Conservation (phyloP, 1,140 invertebrate genomes). For the Calosoma granatense region DNA sequence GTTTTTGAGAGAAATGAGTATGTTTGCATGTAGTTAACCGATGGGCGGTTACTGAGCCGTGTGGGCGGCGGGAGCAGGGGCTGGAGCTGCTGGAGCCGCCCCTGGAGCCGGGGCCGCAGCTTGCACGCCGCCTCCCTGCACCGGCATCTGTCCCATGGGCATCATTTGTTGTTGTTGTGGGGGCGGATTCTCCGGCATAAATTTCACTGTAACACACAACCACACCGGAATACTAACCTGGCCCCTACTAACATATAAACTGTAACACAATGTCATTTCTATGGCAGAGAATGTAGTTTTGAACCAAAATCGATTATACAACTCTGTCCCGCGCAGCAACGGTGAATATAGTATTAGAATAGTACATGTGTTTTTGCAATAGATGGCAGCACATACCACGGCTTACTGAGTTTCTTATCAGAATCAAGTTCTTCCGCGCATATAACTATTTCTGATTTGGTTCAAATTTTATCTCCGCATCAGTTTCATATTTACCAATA, state of each 20-base stretch:
- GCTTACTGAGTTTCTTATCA: too few species aligned
- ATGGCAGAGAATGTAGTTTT: too few species aligned
- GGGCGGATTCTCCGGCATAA: conserved; percentile 29
- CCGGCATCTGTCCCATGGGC: neutral
- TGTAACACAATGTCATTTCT: neutral
- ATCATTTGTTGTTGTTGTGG: conserved; percentile 10
- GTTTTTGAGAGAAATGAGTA: too few species aligned
- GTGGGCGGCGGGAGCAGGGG: neutral
- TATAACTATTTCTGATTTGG: too few species aligned
- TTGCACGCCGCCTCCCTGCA: neutral
- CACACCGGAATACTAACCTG: neutral
- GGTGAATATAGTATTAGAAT: neutral
- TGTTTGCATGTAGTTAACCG: too few species aligned
- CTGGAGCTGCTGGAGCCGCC: neutral
- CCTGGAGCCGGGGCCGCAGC: neutral
- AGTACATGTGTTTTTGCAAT: neutral
- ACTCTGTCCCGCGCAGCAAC: too few species aligned
- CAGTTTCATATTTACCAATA: too few species aligned
- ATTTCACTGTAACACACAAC: conserved; percentile 26
- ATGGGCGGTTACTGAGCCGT: too few species aligned
- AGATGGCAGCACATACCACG: too few species aligned
- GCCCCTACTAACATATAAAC: neutral
- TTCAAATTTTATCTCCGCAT: too few species aligned
- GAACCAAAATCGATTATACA: too few species aligned
- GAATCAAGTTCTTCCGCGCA: too few species aligned